Evolutionary conservation across 2,888 invertebrate genomes (phyloP).

Genomic region (Branchipolynoe longqiensis): DNA sequence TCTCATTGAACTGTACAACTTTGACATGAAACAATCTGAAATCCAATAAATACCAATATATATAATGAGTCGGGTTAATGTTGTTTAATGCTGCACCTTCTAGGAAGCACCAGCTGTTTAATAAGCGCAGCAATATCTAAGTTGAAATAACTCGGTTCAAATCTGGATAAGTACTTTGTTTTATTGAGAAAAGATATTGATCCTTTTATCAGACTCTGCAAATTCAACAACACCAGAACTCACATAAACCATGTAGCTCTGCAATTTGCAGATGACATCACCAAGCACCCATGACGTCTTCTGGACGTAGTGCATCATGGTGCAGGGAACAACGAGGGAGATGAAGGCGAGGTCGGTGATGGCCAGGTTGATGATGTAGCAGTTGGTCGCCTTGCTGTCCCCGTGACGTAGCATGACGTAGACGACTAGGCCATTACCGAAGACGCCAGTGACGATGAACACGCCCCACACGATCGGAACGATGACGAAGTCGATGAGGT

Average conservation of each 20-base stretch:
- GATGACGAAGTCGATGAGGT: conserved; percentile 59
- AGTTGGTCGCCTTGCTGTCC: conserved; percentile 76
- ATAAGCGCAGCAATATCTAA: no score
- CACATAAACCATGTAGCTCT: conserved; percentile 76
- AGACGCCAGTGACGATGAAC: conserved; percentile 71
- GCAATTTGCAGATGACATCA: conserved; percentile 75
- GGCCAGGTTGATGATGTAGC: conserved; percentile 78
- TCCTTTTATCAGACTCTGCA: no score
- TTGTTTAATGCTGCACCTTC: no score
- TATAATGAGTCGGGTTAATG: no score
- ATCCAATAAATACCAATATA: no score
- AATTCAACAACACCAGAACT: no score
- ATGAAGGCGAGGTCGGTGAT: conserved; percentile 78
- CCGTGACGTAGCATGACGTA: conserved; percentile 75
- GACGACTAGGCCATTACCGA: conserved; percentile 77
- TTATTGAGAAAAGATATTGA: no score
- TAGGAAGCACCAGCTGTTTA: no score
- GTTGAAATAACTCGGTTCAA: no score
- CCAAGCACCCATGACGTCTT: conserved; percentile 74
- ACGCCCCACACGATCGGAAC: conserved; percentile 73
- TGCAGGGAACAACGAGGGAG: conserved; percentile 75
- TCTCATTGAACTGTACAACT: no score
- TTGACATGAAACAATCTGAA: no score
- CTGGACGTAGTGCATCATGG: conserved; percentile 71
- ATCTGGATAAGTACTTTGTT: no score